Evolutionary conservation across 2,113 vertebrate species (phyloP), one percentile per base, ranked within the genome.

Genomic region (Gasterosteus nipponicus): DNA sequence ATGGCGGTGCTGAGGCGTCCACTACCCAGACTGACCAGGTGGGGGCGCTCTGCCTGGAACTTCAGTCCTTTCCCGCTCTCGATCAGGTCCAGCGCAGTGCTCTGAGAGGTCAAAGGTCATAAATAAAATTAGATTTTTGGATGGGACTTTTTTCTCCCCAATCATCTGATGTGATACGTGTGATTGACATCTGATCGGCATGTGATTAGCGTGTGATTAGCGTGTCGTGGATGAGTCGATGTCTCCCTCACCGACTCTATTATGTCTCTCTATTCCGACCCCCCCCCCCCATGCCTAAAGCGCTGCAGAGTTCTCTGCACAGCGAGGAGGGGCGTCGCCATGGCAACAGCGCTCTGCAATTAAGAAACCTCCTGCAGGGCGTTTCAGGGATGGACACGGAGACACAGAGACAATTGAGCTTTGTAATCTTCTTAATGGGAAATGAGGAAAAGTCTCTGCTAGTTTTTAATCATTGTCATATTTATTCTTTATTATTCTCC

Each of bases 11-110:
- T 98, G 66, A 98, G 95, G 0, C 97, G 95, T 19, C 97, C 97
- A 0, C 97, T 98, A 33, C 97, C 97, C 63, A 99, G 91, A 93
- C 97, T 99, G 84, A 98, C 97, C 88, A 99, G 88, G 80, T 99
- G 97, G 93, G 0, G 97, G 82, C 97, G 96, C 88, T 97, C 96
- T 0, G 97, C 95, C 81, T 98, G 97, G 74, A 98, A 95, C 81
- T 96, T 98, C 77, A 99, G 92, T 19, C 95, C 95, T 84, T 96
- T 96, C 38, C 97, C 97, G 0, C 91, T 96, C 86, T 98, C 96
- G 0, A 96, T 95, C 70, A 99, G 89, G 85, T 98, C 97, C 92
- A 99, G 86, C 0, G 96, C 94, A 0, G 95, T 95, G 82, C 93
- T 96, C 97, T 98, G 0, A 16, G 35, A 42, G 22, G 33, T 16